Conservation (phyloP, 2,888 invertebrate genomes). For the Microctonus hyperodae region DNA sequence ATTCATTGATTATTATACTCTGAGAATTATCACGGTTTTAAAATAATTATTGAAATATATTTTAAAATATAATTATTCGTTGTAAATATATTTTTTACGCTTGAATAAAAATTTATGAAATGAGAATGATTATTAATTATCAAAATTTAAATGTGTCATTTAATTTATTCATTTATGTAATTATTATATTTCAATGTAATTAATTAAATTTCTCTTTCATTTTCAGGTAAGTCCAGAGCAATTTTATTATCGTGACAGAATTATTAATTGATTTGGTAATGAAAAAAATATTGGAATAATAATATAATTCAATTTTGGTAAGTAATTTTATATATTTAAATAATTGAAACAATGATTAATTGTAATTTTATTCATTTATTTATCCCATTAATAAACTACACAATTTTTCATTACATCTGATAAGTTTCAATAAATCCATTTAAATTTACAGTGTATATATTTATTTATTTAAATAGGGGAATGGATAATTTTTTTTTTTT, state of each 20-base stretch:
- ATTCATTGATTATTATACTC: conserved; percentile 27
- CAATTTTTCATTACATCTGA: not conserved
- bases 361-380: too few relatives aligned
- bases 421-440: conserved; percentile 17
- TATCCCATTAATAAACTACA: not conserved
- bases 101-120: too few relatives aligned
- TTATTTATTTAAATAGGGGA: not conserved
- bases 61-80: not conserved
- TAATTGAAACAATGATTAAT: not conserved
- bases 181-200: not conserved
- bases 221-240: conserved; percentile 19
- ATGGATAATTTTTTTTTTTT: conserved; percentile 9
- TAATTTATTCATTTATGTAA: not conserved
- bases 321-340: not conserved
- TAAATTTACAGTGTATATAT: conserved; percentile 1
- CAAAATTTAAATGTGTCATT: too few relatives aligned
- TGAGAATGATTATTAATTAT: too few relatives aligned
- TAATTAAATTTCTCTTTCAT: not conserved
- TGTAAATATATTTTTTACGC: conserved; percentile 2
- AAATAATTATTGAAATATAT: not conserved
- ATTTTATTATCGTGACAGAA: not conserved
- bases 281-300: not conserved
- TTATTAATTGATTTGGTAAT: not conserved
- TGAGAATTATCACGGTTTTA: conserved; percentile 17
- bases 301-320: not conserved